Evolutionary conservation across 1,140 invertebrate genomes (phyloP), one percentile per base, ranked within the genome.

Genomic region (Platyscapa corneri): DNA sequence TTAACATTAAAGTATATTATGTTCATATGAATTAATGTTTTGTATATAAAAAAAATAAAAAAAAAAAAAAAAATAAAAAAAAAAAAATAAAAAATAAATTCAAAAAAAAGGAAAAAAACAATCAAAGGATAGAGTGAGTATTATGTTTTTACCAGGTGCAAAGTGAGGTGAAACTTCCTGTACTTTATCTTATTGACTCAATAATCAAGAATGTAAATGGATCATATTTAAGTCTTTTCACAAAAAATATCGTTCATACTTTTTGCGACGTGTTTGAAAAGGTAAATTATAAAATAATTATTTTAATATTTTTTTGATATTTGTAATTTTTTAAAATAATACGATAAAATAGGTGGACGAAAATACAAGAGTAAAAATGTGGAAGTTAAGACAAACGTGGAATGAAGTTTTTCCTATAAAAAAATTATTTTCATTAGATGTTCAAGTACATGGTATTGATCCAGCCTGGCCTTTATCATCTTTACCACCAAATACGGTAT

Each of bases 161-260:
- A 90, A 95, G 96, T 86, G 96, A 97, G 88, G 95, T 97, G 92
- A 99, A 99, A 95, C 95, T 99, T 91, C 97, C 98, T 53, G 96
- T 97, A 88, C 95, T 99, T 89, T 99, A 99, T 95, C 96, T 99
- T 94, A 98, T 99, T 92, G 99, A 99, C 95, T 99, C 98, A 84
- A 99, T 99, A 90, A 96, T 99, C 93, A 99, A 99, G 95, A 99
- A 99, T 95, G 96, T 99, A 88, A 96, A 96, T 89, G 95, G 95
- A 89, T 95, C 95, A 72, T 99, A 99, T 94, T 95, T 96, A 60
- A 93, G 95, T 90, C 95, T 98, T 87, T 99, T 99, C 93, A 95
- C 96, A 32, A 95, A 97, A 92, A 97, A 97, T 93, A 97, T 98
- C 89, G 97, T 97, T 85, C 95, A 95, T 89, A 96, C 96, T 90